These are phyloP conservation scores for Rambutsinella grinnellia DNA, from an alignment of 2,888 invertebrate species.

Conservation along the genomic window DNA sequence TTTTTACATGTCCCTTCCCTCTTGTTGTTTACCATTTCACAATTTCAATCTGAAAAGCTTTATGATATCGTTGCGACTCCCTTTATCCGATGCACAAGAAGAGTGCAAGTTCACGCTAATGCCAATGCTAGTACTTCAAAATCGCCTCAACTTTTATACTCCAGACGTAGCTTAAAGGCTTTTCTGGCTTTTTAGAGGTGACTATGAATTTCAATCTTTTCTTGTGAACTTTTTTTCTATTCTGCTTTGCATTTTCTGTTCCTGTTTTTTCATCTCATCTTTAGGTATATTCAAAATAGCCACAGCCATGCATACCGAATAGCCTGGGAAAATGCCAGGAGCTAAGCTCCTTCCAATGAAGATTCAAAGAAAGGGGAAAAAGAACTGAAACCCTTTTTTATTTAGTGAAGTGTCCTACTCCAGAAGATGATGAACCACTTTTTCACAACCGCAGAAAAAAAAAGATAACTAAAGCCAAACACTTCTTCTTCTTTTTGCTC, in stretches of 20 bases:
- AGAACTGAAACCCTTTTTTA: too few species aligned
- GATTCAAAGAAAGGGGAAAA: background rate
- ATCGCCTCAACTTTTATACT: background rate
- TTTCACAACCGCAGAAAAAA: background rate
- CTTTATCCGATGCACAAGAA: background rate
- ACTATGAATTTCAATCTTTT: background rate
- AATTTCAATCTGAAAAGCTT: background rate
- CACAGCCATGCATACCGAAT: background rate
- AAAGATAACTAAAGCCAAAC: slow-evolving; percentile 15
- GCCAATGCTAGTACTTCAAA: too few species aligned
- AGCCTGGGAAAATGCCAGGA: slow-evolving; percentile 47
- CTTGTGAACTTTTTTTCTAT: background rate
- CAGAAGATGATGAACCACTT: slow-evolving; percentile 5
- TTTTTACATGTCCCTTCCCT: slow-evolving; percentile 2
- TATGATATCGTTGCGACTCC: too few species aligned
- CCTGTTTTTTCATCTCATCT: background rate
- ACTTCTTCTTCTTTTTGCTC: slow-evolving; percentile 15
- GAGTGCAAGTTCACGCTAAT: too few species aligned
- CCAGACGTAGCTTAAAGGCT: background rate
- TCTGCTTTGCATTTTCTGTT: too few species aligned
- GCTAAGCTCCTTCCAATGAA: slow-evolving; percentile 18
- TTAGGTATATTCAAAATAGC: background rate
- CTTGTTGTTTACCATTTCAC: background rate
- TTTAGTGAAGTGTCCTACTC: slow-evolving; percentile 18
- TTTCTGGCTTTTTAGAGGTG: background rate